A percentile compares a stretch with the other conserved stretches of the same genome.
Conservation (phyloP, 2,797 vertebrate genomes). For the Epinephelus awoara region DNA sequence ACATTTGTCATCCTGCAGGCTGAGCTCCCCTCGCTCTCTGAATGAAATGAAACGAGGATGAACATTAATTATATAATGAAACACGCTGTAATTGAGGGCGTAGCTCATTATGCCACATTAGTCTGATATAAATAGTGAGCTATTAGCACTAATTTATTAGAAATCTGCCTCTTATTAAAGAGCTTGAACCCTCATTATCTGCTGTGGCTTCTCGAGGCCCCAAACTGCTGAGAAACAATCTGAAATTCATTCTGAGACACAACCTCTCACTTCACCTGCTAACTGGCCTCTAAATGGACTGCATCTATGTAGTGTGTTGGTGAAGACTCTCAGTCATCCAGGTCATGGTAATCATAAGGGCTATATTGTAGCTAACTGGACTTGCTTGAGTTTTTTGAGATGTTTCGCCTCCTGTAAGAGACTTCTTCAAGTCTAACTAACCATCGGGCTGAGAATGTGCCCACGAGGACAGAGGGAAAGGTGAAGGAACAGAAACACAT, state of each 20-base stretch:
- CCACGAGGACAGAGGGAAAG: too few species aligned
- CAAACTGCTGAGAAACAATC: conserved; percentile 22
- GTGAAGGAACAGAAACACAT: too few species aligned
- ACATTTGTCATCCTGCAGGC: conserved; percentile 35
- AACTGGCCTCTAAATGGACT: neutral
- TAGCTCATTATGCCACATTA: conserved; percentile 67
- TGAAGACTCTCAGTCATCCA: too few species aligned
- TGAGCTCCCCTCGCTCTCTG: conserved; percentile 4
- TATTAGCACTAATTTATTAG: conserved; percentile 65
- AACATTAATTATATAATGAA: conserved; percentile 57
- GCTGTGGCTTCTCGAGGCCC: neutral
- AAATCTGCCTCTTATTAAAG: conserved; percentile 59
- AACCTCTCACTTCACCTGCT: neutral
- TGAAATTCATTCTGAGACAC: conserved; percentile 14
- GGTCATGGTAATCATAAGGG: too few species aligned
- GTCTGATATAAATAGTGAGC: conserved; percentile 72
- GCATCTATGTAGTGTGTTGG: too few species aligned
- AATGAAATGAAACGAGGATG: conserved; percentile 47
- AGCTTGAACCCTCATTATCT: conserved; percentile 40
- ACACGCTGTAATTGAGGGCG: conserved; percentile 51
- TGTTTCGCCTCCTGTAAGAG: too few species aligned
- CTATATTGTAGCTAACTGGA: too few species aligned
- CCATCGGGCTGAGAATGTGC: too few species aligned
- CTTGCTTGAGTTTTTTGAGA: too few species aligned
- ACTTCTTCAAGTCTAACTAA: too few species aligned